phyloP scores from a whole-genome alignment of 1,140 invertebrate species.

The Papilio xuthus region DNA sequence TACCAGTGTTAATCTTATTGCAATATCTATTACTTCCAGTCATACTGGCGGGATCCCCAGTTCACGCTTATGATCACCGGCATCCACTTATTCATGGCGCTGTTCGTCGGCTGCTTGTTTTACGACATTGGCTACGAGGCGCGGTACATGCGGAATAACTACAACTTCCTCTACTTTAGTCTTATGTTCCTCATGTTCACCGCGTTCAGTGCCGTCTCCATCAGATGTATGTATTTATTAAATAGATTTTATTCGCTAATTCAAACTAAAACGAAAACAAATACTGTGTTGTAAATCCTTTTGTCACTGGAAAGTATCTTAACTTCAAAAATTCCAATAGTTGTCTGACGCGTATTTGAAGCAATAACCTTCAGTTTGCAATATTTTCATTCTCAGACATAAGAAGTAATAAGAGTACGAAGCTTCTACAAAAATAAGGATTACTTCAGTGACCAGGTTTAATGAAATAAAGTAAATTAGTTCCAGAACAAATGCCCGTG shows the following conservation, averaged over 20 bases:
- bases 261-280: no score
- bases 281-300: no score
- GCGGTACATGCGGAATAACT: conserved; percentile 87
- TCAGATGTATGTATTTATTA: conserved; percentile 89
- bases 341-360: no score
- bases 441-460: not conserved
- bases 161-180: conserved; percentile 90
- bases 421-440: not conserved
- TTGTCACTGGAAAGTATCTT: no score
- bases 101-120: conserved; percentile 91
- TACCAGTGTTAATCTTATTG: not conserved
- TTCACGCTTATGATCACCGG: conserved; percentile 87
- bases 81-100: conserved; percentile 89
- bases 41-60: conserved; percentile 62
- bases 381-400: no score
- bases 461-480: conserved; percentile 75
- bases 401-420: not conserved
- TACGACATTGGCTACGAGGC: conserved; percentile 91
- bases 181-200: conserved; percentile 94
- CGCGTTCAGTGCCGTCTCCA: conserved; percentile 92
- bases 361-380: no score
- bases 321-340: no score
- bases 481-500: conserved; percentile 93
- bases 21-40: conserved; percentile 55
- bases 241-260: not conserved